These are phyloP conservation scores for Diadophis punctatus DNA, from an alignment of 2,113 vertebrate genomes.

Conservation along the genomic window DNA sequence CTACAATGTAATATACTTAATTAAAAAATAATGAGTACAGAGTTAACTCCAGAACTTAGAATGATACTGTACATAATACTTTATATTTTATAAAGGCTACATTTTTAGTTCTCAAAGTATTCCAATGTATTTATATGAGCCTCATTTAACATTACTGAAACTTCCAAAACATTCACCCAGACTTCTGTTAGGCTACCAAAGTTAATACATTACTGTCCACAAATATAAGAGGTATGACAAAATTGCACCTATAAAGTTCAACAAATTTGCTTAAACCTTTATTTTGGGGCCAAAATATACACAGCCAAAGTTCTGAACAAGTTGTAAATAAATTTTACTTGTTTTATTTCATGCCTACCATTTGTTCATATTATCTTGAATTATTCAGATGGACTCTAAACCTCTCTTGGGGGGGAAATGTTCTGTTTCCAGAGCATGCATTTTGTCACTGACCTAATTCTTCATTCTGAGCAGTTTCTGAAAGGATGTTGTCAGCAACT, in stretches of 20 bases:
- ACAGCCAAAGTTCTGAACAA: neutral
- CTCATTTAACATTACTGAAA: neutral
- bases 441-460: conserved; percentile 25
- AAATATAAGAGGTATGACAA: neutral
- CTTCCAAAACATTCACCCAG: neutral
- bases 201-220: neutral
- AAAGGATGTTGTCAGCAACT: conserved; percentile 12
- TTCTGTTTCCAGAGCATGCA: neutral
- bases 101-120: neutral
- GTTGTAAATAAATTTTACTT: neutral
- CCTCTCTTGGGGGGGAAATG: neutral
- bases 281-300: neutral
- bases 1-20: neutral
- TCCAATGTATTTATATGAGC: neutral
- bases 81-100: neutral
- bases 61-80: neutral
- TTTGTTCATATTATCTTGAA: neutral
- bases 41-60: neutral
- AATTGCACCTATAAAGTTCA: neutral
- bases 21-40: conserved; percentile 37
- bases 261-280: neutral
- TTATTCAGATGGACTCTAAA: neutral
- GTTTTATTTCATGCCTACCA: neutral
- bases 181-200: too few species aligned
- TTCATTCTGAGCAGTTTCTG: conserved; percentile 8